Evolutionary conservation across 2,113 vertebrate genomes (phyloP), one percentile per base, ranked within the genome.

Genomic region (Falcunculus frontatus): DNA sequence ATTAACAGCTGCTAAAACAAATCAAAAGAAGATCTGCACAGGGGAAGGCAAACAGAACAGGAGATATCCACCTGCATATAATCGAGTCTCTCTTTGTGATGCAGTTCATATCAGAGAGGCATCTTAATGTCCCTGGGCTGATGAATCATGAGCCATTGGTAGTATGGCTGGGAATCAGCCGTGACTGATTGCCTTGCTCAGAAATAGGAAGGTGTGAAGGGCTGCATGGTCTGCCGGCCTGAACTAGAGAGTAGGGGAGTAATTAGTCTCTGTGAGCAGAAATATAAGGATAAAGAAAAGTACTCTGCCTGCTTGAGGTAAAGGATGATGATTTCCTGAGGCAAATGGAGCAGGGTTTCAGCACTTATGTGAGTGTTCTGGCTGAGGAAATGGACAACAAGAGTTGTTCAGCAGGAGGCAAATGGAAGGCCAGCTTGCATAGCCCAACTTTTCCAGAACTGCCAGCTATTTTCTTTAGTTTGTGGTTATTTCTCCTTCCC

Each of bases 111-210:
- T 76, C 35, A 50, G 65, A 46, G 84, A 91, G 55, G 64, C 22
- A 4, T 83, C 95, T 90, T 75, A 86, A 77, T 95, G 87, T 92
- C 57, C 37, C 88, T 89, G 90, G 23, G 37, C 81, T 95, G 92
- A 96, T 97, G 88, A 96, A 84, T 96, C 91, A 70, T 94, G 85
- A 94, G 37, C 64, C 33, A 35, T 70, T 84, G 73, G n/a, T 78
- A 56, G 39, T 72, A 30, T 91, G 13, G 1, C 83, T 91, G 62
- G 82, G 94, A 88, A 81, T 96, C 88, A 91, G 84, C 74, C 9
- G 10, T 94, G 84, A 90, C 68, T 73, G 92, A 94, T 91, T 74
- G n/a, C 46, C 37, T 62, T 82, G 74, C 84, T 96, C 56, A 86
- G 73, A 94, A 91, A 91, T 69, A 68, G 49, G 86, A 93, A 55